A percentile compares a stretch with the other conserved stretches of the same genome.
phyloP scores from a whole-genome alignment of 2,888 invertebrate genomes.

The Apoda limacodes region DNA sequence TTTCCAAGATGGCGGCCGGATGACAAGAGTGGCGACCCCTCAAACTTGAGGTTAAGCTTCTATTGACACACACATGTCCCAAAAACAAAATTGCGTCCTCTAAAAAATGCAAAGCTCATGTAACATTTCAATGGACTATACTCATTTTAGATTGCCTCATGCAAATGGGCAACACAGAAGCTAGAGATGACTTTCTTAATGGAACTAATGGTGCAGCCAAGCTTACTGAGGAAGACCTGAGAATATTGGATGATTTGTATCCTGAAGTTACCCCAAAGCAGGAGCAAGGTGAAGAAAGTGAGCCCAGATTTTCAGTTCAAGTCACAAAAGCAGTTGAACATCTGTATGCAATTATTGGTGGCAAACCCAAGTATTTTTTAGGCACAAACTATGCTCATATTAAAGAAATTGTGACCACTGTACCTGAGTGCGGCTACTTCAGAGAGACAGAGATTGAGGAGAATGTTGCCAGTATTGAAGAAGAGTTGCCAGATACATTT shows the following conservation, averaged over 20 bases:
- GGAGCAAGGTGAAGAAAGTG: conserved; percentile 72
- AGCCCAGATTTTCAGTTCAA: conserved; percentile 73
- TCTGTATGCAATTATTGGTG: conserved; percentile 84
- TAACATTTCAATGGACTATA: no score
- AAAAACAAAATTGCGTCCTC: no score
- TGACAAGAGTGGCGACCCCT: no score
- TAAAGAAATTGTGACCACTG: conserved; percentile 80
- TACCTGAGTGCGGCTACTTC: conserved; percentile 88
- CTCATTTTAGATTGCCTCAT: conserved; percentile 84
- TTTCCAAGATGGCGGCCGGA: no score
- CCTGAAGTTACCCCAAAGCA: conserved; percentile 85
- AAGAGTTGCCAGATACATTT: conserved; percentile 28
- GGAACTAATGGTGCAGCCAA: conserved; percentile 88
- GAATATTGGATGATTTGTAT: conserved; percentile 79
- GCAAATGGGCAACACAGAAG: conserved; percentile 78
- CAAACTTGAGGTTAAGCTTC: no score
- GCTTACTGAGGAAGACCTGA: conserved; percentile 81
- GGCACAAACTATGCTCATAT: conserved; percentile 85
- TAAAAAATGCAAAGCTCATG: no score
- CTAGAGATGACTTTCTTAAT: conserved; percentile 84
- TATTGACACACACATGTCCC: no score
- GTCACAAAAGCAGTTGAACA: conserved; percentile 86
- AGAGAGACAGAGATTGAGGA: conserved; percentile 26
- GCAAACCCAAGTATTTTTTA: conserved; percentile 82
- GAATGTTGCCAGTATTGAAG: conserved; percentile 24